phyloP scores from a whole-genome alignment of 2,113 vertebrate species.

The Zapornia atra region DNA sequence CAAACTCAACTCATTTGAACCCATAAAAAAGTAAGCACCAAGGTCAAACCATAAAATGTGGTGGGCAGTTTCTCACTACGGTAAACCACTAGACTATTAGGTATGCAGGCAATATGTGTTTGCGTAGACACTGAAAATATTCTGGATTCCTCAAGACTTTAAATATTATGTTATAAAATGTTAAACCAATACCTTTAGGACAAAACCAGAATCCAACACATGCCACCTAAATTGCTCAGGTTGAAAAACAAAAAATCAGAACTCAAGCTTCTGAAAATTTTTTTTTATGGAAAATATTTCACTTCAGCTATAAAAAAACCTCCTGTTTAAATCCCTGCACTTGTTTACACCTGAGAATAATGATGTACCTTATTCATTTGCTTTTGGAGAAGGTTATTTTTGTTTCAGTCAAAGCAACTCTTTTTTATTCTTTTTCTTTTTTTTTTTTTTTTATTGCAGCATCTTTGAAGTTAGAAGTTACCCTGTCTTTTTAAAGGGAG shows the following conservation, averaged over 20 bases:
- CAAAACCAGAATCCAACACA: conserved; percentile 50
- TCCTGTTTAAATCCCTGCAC: conserved; percentile 43
- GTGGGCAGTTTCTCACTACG: neutral
- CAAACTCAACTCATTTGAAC: neutral
- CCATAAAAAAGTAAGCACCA: neutral
- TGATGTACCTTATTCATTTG: conserved; percentile 43
- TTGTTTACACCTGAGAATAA: conserved; percentile 69
- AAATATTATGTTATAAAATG: conserved; percentile 61
- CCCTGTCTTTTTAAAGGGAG: conserved; percentile 73
- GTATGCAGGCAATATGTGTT: conserved; percentile 34
- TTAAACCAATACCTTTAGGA: conserved; percentile 49
- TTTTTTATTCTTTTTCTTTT: neutral
- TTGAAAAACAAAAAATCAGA: conserved; percentile 24
- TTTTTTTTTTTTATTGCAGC: neutral
- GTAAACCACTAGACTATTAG: conserved; percentile 26
- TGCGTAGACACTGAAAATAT: conserved; percentile 33
- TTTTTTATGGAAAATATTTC: conserved; percentile 11
- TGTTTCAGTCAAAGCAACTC: conserved; percentile 44
- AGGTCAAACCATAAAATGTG: conserved; percentile 28
- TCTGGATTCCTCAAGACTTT: conserved; percentile 36
- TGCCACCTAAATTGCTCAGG: conserved; percentile 4
- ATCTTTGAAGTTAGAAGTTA: conserved; percentile 68
- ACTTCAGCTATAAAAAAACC: conserved; percentile 55
- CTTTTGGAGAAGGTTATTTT: conserved; percentile 64
- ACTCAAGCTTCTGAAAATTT: neutral